Evolutionary conservation across 2,888 invertebrate species (phyloP).

Genomic region (Salpingus planirostris): DNA sequence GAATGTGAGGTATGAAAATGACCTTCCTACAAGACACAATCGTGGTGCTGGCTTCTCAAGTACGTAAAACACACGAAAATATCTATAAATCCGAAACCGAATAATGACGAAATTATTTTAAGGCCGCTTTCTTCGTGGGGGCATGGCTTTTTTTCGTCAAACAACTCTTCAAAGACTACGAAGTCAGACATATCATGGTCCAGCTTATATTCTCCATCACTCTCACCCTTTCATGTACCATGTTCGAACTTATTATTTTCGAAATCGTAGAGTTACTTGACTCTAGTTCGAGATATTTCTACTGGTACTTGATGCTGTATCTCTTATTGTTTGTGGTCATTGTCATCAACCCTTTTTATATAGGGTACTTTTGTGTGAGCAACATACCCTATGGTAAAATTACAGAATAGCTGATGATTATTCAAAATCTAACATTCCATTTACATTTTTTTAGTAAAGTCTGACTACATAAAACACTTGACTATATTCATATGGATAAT

Average conservation of each 20-base stretch:
- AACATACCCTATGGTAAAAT: constrained; percentile 75
- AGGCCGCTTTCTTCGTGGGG: constrained; percentile 90
- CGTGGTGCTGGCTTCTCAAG: constrained; percentile 65
- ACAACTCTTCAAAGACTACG: constrained; percentile 93
- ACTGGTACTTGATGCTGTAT: constrained; percentile 92
- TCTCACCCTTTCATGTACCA: constrained; percentile 92
- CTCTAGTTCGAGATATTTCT: constrained; percentile 80
- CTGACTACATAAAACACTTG: constrained; percentile 66
- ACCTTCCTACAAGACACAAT: constrained; percentile 76
- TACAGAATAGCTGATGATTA: neutral
- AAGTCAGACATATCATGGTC: constrained; percentile 89
- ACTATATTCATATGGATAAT: constrained; percentile 80
- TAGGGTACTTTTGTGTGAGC: constrained; percentile 87
- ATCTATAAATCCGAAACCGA: neutral
- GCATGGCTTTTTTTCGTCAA: constrained; percentile 99
- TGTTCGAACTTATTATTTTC: constrained; percentile 99
- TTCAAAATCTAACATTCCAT: constrained; percentile 1
- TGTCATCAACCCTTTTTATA: constrained; percentile 92
- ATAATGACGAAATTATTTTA: constrained; percentile 27
- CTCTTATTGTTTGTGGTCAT: constrained; percentile 89
- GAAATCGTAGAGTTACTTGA: constrained; percentile 93
- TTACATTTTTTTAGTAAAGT: constrained; percentile 50
- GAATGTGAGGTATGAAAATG: constrained; percentile 46
- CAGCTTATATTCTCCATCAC: constrained; percentile 94
- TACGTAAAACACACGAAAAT: constrained; percentile 7